Evolutionary conservation across 2,888 invertebrate species (phyloP).

Genomic region (Oligia latruncula): DNA sequence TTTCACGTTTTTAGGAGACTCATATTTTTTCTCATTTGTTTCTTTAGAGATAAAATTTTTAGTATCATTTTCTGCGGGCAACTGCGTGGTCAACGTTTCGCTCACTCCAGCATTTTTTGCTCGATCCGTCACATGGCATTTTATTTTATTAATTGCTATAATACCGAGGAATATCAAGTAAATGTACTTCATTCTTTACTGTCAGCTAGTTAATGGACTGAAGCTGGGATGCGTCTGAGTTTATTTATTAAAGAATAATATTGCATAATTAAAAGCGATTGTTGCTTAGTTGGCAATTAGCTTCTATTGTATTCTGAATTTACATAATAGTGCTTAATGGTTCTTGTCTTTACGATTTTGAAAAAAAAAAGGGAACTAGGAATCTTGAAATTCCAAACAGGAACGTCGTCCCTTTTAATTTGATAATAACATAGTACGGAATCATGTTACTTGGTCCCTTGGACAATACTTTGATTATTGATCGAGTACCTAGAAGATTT

Average conservation of each 20-base stretch:
- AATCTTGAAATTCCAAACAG: background rate
- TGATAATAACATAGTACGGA: background rate
- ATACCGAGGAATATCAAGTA: constrained; percentile 56
- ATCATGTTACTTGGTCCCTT: background rate
- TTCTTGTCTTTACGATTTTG: background rate
- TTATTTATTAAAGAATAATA: constrained; percentile 74
- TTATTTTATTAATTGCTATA: constrained; percentile 52
- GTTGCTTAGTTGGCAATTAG: constrained; percentile 71
- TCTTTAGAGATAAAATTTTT: constrained; percentile 46
- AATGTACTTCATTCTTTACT: constrained; percentile 72
- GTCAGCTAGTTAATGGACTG: constrained; percentile 67
- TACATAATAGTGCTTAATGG: background rate
- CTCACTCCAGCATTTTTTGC: constrained; percentile 45
- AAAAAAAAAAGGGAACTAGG: background rate
- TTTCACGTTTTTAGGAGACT: constrained; percentile 59
- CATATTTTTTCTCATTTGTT: constrained; percentile 59
- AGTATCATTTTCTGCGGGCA: constrained; percentile 54
- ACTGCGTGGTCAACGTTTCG: constrained; percentile 31
- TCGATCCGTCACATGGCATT: constrained; percentile 69
- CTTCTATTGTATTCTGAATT: constrained; percentile 46
- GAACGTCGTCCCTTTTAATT: background rate
- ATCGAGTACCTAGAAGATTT: background rate
- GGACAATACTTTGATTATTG: background rate
- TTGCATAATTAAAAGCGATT: constrained; percentile 75
- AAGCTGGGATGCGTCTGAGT: constrained; percentile 64